Conservation (phyloP, 1,140 invertebrate species). For the Brachionus calyciflorus region DNA sequence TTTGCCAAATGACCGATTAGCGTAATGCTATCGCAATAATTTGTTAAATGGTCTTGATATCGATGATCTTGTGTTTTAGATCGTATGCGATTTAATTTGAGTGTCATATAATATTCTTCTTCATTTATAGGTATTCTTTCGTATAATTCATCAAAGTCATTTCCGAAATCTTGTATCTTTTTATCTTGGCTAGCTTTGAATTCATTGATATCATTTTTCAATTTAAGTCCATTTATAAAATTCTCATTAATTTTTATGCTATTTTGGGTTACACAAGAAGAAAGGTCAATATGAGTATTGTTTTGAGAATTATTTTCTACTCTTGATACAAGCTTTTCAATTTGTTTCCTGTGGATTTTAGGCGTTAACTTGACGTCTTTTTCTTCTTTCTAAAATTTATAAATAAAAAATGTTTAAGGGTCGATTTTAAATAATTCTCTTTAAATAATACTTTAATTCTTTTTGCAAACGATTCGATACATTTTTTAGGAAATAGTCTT, state of each 20-base stretch:
- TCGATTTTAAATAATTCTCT: too few species aligned
- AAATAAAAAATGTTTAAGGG: not conserved
- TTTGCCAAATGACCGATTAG: conserved; percentile 12
- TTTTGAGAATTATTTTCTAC: not conserved
- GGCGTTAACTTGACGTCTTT: not conserved
- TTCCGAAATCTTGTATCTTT: not conserved
- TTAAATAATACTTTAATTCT: conserved; percentile 11
- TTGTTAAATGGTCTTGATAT: not conserved
- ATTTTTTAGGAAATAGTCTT: not conserved
- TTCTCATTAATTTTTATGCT: not conserved
- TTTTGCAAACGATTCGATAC: not conserved
- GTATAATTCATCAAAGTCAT: not conserved
- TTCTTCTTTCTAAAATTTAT: not conserved
- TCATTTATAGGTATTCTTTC: not conserved
- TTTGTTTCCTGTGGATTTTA: not conserved
- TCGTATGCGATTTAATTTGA: conserved; percentile 4
- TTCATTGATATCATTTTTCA: not conserved
- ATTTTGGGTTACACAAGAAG: not conserved
- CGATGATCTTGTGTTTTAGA: not conserved
- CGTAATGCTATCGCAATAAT: conserved; percentile 30
- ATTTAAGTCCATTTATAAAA: not conserved
- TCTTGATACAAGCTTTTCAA: not conserved
- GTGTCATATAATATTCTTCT: not conserved
- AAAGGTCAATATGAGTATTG: too few species aligned
- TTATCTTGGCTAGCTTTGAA: not conserved